Percentiles rank a stretch among this genome's conserved stretches.
These are phyloP conservation scores for Melipona bicolor DNA, from an alignment of 2,888 invertebrate species.

Conservation along the genomic window DNA sequence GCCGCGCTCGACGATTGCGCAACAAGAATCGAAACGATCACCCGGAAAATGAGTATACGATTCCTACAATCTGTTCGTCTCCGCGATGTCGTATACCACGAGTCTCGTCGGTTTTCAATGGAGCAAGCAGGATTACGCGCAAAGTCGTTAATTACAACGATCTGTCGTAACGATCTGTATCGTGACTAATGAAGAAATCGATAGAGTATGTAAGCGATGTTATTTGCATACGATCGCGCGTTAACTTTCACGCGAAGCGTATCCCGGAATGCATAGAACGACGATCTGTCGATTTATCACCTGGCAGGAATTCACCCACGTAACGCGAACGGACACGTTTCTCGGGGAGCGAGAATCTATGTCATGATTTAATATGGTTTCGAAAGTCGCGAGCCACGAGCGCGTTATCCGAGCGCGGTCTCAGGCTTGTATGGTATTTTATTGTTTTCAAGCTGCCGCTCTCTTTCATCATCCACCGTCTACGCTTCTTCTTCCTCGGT, in stretches of 20 bases:
- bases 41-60: slow-evolving; percentile 11
- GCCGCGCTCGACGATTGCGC: slow-evolving; percentile 52
- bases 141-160: not conserved
- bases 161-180: not conserved
- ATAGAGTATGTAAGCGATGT: slow-evolving; percentile 31
- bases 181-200: slow-evolving; percentile 49
- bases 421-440: slow-evolving; percentile 69
- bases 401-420: slow-evolving; percentile 47
- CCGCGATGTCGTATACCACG: not conserved
- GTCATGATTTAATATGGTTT: slow-evolving; percentile 75
- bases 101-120: no score
- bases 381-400: slow-evolving; percentile 73
- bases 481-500: slow-evolving; percentile 8
- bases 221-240: slow-evolving; percentile 49
- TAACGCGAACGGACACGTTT: slow-evolving; percentile 51
- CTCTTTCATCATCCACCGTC: slow-evolving; percentile 16
- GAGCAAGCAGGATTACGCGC: not conserved
- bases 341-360: slow-evolving; percentile 50
- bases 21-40: slow-evolving; percentile 44
- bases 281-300: slow-evolving; percentile 64
- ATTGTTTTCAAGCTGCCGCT: slow-evolving; percentile 67
- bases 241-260: slow-evolving; percentile 42
- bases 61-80: not conserved
- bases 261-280: slow-evolving; percentile 49
- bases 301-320: slow-evolving; percentile 61